Evolutionary conservation across 2,113 vertebrate species (phyloP).

Genomic region (Platysteira castanea): DNA sequence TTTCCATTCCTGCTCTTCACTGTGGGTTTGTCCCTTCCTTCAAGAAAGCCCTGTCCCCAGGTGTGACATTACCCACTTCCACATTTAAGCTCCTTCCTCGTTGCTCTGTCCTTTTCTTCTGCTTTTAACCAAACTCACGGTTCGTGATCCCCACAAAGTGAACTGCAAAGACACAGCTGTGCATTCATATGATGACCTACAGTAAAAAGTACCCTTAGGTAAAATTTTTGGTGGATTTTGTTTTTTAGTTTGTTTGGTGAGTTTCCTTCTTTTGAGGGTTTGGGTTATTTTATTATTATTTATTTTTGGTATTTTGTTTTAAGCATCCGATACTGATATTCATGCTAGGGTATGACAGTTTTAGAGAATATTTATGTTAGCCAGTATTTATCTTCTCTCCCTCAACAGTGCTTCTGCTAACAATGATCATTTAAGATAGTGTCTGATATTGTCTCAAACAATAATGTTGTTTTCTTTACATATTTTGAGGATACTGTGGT

Average conservation of each 20-base stretch:
- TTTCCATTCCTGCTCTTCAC: background rate
- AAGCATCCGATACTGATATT: background rate
- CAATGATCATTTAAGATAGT: background rate
- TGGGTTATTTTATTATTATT: background rate
- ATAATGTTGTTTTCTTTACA: background rate
- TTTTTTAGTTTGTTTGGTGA: background rate
- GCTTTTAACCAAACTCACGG: background rate
- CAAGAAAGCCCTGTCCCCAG: background rate
- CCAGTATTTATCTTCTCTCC: background rate
- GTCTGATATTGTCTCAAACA: background rate
- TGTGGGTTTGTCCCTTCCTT: background rate
- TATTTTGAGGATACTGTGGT: background rate
- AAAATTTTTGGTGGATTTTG: background rate
- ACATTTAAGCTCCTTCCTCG: background rate
- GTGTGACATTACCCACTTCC: background rate
- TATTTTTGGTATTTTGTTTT: background rate
- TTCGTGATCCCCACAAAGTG: background rate
- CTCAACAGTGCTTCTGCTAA: background rate
- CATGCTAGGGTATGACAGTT: background rate
- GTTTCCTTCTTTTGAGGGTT: background rate
- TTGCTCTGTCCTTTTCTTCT: background rate
- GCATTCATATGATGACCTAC: background rate
- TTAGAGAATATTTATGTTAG: background rate
- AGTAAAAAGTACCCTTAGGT: background rate
- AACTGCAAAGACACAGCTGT: background rate